These are phyloP conservation scores for Oppia nitens DNA, from an alignment of 1,140 invertebrate genomes.

Conservation along the genomic window DNA sequence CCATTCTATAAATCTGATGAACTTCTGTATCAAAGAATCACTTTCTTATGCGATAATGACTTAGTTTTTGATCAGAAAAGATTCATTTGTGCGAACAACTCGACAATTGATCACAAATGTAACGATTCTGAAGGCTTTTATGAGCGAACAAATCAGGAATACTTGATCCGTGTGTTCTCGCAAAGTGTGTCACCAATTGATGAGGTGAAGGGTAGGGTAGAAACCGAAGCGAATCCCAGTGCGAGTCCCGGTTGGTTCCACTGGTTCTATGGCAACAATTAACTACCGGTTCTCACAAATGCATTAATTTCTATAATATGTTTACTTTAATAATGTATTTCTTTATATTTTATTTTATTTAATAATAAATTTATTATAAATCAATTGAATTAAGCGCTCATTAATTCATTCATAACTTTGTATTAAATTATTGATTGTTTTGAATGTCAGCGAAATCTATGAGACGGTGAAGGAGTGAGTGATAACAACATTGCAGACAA, in stretches of 20 bases:
- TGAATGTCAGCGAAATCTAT: too few species aligned
- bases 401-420: too few species aligned
- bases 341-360: too few species aligned
- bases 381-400: too few species aligned
- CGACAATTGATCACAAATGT: neutral
- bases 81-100: slow-evolving; percentile 8
- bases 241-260: neutral
- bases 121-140: neutral
- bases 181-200: neutral
- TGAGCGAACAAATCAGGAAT: neutral
- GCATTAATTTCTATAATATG: too few species aligned
- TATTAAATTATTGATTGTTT: too few species aligned
- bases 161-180: neutral
- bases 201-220: neutral
- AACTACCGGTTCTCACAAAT: too few species aligned
- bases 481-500: too few species aligned
- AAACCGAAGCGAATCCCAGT: neutral
- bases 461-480: too few species aligned
- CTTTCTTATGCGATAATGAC: slow-evolving; percentile 9
- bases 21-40: slow-evolving; percentile 10
- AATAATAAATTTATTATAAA: too few species aligned
- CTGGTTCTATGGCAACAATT: neutral
- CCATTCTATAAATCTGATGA: slow-evolving; percentile 5
- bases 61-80: slow-evolving; percentile 9
- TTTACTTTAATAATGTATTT: too few species aligned